Evolutionary conservation across 2,888 invertebrate genomes (phyloP), one percentile per base, ranked within the genome.

Genomic region (Drosophila basisetae): DNA sequence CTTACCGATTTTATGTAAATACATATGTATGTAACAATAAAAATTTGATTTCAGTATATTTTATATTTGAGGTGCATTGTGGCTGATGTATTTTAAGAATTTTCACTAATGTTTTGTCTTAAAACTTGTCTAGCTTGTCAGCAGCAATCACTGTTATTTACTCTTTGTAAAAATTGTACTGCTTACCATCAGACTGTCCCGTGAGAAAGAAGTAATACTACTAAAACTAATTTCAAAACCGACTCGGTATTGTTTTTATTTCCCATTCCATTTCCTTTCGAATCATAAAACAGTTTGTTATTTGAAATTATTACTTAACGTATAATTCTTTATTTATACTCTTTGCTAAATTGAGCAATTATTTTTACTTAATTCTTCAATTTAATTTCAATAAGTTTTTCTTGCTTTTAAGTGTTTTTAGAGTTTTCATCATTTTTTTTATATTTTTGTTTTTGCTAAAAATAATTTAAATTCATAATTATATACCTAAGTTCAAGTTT

Each of bases 261-360:
- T 13, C 31, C 53, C 31, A 11, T 31, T 31, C 5, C 11, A 37
- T 25, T 25, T 37, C n/a, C 31, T 13, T 39, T 35, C 1, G 16
- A 62, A 49, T 31, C 11, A 60, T 33, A 59, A 68, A 79, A 5
- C 11, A 49, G 22, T 3, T 43, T 39, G 0, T 60, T 41, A 66
- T 83, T 89, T 88, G 78, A 89, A 88, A 90, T 88, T 86, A 82
- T 88, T 90, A 89, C 92, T 92, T 92, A 92, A 92, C 92, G 92
- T 92, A 91, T 92, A 92, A 92, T 92, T 91, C 84, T 91, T 91
- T 91, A 89, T 88, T 87, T 87, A 80, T 89, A 89, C 89, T 87
- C 90, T 91, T 87, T 91, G 92, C 92, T 93, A 92, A 92, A 93
- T 93, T 92, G 93, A 92, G 93, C 92, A 92, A 92, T 92, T 92